Evolutionary conservation across 2,888 invertebrate species (phyloP), one percentile per base, ranked within the genome.

Genomic region (Euplagia quadripunctaria): DNA sequence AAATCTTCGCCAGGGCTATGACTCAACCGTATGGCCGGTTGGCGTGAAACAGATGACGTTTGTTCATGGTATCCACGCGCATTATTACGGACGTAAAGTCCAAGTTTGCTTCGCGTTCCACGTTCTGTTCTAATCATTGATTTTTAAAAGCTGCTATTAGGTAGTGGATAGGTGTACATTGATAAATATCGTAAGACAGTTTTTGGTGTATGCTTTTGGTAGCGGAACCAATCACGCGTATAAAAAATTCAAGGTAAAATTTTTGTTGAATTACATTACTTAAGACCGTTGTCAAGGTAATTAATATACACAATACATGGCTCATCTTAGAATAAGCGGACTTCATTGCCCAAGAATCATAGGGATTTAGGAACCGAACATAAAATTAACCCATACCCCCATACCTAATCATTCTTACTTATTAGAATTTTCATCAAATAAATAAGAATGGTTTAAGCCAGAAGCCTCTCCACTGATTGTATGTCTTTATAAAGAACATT

Each of bases 1-100:
- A 90, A 92, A 92, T 90, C 88, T 85, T 90, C 89, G 89, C 89
- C 88, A 85, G 86, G 88, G 83, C 82, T 85, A 83, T 94, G 94
- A 94, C 85, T 94, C 94, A 94, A 87, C 89, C 82, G 79, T 85
- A 86, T 85, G 83, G 61, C 31, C 82, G 85, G 87, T 20, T 52
- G n/a, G 88, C 84, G 87, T 86, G 87, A 87, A 84, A 88, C 85
- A 69, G 68, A 85, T 92, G 91, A 90, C 89, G 92, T 75, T 75
- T 64, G 72, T 76, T 78, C 69, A 71, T 70, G 73, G 67, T 70
- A 72, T 68, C 63, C 17, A 31, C 31, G 63, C 67, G 71, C 63
- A 65, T 67, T 77, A 70, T 75, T 77, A 75, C 64, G 61, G 83
- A 85, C 82, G 82, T 85, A 79, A 82, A 87, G 80, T 79, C 81